Conservation (phyloP, 37 sponge, comb jelly and placozoan genomes). For the Aphrocallistes beatrix region DNA sequence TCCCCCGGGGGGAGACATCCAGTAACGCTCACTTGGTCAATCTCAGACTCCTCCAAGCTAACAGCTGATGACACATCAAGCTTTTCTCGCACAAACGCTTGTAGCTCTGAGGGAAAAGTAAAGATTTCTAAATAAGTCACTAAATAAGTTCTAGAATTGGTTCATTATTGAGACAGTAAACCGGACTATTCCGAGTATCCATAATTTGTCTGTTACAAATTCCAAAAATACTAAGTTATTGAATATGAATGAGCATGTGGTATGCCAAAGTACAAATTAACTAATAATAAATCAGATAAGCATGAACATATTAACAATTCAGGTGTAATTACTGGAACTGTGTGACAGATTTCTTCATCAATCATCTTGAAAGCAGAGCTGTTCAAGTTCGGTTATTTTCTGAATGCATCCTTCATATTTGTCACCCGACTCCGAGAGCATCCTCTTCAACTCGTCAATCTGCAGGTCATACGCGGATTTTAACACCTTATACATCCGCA, state of each 20-base stretch:
- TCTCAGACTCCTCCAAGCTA: neutral
- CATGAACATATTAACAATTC: no score
- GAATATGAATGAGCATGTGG: no score
- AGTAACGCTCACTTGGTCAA: neutral
- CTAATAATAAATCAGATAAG: no score
- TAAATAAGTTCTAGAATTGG: no score
- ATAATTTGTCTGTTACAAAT: no score
- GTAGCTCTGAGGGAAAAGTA: neutral
- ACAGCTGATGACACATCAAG: neutral
- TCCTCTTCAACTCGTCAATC: neutral
- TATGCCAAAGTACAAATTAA: no score
- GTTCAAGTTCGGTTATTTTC: neutral
- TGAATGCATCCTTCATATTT: slow-evolving; percentile 9
- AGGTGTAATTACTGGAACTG: no score
- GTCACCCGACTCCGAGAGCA: neutral
- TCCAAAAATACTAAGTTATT: no score
- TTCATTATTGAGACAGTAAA: no score
- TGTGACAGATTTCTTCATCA: no score
- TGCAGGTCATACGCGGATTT: neutral
- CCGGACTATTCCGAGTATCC: no score
- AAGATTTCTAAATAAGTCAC: no score
- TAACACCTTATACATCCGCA: neutral
- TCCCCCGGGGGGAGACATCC: slow-evolving; percentile 7
- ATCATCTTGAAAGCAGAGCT: neutral
- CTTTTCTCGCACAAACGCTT: neutral